A percentile compares a stretch with the other conserved stretches of the same genome.
These are phyloP conservation scores for Dysdera silvatica DNA, from an alignment of 1,140 invertebrate species.

Conservation along the genomic window DNA sequence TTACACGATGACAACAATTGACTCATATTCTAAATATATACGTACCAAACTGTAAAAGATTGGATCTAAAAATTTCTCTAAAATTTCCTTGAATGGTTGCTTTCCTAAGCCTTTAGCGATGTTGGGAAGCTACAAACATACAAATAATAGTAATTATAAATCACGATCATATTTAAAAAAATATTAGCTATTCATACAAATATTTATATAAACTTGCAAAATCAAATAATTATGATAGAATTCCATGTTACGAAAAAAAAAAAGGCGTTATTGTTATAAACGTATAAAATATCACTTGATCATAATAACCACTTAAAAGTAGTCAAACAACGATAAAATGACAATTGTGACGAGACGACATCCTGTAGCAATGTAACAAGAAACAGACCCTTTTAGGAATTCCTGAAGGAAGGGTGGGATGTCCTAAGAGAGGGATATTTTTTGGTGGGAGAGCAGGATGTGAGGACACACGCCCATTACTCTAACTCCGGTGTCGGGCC, in stretches of 20 bases:
- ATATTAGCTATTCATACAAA: not conserved
- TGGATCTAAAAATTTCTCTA: constrained; percentile 50
- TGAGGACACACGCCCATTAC: too few species aligned
- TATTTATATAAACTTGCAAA: not conserved
- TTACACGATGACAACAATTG: too few species aligned
- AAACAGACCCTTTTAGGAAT: too few species aligned
- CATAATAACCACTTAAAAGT: not conserved
- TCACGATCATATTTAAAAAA: not conserved
- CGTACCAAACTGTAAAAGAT: constrained; percentile 51
- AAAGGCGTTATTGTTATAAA: not conserved
- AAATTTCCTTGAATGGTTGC: constrained; percentile 47
- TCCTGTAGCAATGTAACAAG: too few species aligned
- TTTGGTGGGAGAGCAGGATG: too few species aligned
- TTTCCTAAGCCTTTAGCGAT: constrained; percentile 50
- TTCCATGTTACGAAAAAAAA: not conserved
- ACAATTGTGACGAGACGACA: too few species aligned
- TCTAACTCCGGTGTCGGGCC: too few species aligned
- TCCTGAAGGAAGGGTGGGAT: too few species aligned
- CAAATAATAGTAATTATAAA: not conserved
- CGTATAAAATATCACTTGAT: not conserved
- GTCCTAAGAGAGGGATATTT: too few species aligned
- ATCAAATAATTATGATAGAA: not conserved
- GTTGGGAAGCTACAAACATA: constrained; percentile 43
- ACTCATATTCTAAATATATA: too few species aligned
- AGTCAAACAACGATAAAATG: not conserved